Base-by-base conservation (phyloP, 2,888 invertebrate species). In the Malachius bipustulatus region DNA sequence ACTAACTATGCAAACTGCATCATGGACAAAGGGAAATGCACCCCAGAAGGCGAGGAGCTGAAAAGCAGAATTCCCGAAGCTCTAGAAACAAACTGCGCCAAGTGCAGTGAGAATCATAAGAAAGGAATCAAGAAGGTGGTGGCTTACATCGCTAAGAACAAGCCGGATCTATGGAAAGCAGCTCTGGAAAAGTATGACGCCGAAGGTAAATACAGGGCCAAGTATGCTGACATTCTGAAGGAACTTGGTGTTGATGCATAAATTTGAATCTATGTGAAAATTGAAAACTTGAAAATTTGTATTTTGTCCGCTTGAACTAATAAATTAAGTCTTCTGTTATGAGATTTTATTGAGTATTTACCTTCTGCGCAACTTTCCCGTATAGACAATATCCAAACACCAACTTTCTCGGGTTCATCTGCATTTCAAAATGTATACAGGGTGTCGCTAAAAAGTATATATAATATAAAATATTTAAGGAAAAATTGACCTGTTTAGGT, bases 171-270 rank as follows among this genome's bases (percentile, higher is more conserved):
- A 2, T 82, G 78, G 76, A 68, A 71, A 44, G 56, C 68, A 40
- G 67, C 82, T 43, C 68, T 78, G 44, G 67, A 67, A 38, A 77
- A 76, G 63, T 81, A 77, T 59, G 73, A 73, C 45, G 69, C 59
- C 48, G 55, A 59, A 29, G 72, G 72, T 4, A 62, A 57, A 28
- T 78, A 76, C 55, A 38, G 32, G 11, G 19, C 10, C 9, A 38
- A 38, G 26, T 38, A 29, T 30, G 16, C 28, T 14, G 37, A 34
- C 2, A 19, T 26, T 15, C 30, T 38, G 11, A 38, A 38, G n/a
- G n/a, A 19, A 6, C 6, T 8, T 6, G 24, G 24, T 6, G n/a
- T 8, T 8, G 24, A 19, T 19, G n/a, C n/a, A 8, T 19, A n/a
- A 19, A 19, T 8, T 19, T 19, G n/a, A 19, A n/a, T n/a, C n/a